Conservation (phyloP, 2,113 vertebrate genomes). For the Nematolebias whitei region DNA sequence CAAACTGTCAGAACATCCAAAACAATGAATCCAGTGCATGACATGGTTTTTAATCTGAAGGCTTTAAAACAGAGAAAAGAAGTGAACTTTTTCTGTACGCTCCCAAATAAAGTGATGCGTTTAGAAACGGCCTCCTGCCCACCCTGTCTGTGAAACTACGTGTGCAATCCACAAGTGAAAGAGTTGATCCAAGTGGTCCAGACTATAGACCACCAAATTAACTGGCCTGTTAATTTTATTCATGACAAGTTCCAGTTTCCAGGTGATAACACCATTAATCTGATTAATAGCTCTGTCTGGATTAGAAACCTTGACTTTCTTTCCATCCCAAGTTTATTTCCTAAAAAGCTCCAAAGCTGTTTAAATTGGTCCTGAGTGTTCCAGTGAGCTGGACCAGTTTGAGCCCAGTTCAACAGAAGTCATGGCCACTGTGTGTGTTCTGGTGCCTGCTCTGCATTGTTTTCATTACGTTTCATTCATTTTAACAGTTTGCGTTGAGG, state of each 20-base stretch:
- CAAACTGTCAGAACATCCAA: too few relatives aligned
- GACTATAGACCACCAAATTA: slow-evolving; percentile 32
- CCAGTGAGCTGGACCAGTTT: slow-evolving; percentile 50
- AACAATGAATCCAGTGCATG: too few relatives aligned
- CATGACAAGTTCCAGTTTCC: slow-evolving; percentile 24
- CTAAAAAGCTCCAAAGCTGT: slow-evolving; percentile 20
- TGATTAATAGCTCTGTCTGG: slow-evolving; percentile 36
- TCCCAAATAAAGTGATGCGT: too few relatives aligned
- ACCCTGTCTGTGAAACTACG: background rate
- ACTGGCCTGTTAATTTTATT: slow-evolving; percentile 11
- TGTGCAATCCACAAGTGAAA: background rate
- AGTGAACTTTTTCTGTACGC: background rate
- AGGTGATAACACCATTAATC: slow-evolving; percentile 27
- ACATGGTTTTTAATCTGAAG: too few relatives aligned
- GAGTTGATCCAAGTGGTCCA: background rate
- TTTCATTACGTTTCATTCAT: background rate
- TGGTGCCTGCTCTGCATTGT: background rate
- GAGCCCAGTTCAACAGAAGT: slow-evolving; percentile 38
- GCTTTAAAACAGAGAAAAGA: too few relatives aligned
- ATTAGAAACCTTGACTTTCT: slow-evolving; percentile 17
- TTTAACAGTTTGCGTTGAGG: slow-evolving; percentile 24
- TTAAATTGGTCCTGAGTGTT: slow-evolving; percentile 63
- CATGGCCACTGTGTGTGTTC: slow-evolving; percentile 52
- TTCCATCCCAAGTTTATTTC: slow-evolving; percentile 15
- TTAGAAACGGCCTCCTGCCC: background rate